phyloP scores from a whole-genome alignment of 2,113 vertebrate species.

The Lota lota region DNA sequence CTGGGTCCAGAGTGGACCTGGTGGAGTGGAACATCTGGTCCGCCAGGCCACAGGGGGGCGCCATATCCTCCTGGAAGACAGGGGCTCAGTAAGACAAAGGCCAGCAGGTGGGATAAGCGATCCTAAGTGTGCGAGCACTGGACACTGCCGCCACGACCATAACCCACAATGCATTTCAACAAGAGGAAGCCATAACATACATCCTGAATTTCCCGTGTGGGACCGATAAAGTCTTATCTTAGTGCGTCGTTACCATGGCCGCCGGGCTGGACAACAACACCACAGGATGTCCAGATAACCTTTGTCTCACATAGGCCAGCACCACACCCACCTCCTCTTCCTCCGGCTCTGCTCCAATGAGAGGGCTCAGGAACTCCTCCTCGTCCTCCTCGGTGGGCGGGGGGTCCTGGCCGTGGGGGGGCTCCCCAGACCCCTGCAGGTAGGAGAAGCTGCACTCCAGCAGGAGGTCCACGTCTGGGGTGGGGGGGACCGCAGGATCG shows the following conservation, averaged over 20 bases:
- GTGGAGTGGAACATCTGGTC: constrained; percentile 55
- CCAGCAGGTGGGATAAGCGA: too few species aligned
- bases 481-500: constrained; percentile 19
- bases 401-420: constrained; percentile 30
- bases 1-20: constrained; percentile 34
- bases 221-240: too few species aligned
- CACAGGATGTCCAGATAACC: neutral
- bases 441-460: constrained; percentile 77
- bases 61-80: constrained; percentile 26
- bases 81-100: too few species aligned
- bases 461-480: constrained; percentile 72
- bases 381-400: constrained; percentile 40
- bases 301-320: neutral
- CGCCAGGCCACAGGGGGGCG: constrained; percentile 23
- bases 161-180: too few species aligned
- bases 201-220: too few species aligned
- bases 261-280: neutral
- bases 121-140: too few species aligned
- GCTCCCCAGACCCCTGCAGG: constrained; percentile 52
- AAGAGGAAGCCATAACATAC: too few species aligned
- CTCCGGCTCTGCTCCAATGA: constrained; percentile 38
- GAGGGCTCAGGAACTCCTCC: constrained; percentile 44
- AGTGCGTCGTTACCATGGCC: too few species aligned
- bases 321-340: constrained; percentile 21
- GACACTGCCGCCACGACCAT: too few species aligned